These are phyloP conservation scores for Plotosus lineatus DNA, from an alignment of 2,113 vertebrate genomes.

Conservation along the genomic window DNA sequence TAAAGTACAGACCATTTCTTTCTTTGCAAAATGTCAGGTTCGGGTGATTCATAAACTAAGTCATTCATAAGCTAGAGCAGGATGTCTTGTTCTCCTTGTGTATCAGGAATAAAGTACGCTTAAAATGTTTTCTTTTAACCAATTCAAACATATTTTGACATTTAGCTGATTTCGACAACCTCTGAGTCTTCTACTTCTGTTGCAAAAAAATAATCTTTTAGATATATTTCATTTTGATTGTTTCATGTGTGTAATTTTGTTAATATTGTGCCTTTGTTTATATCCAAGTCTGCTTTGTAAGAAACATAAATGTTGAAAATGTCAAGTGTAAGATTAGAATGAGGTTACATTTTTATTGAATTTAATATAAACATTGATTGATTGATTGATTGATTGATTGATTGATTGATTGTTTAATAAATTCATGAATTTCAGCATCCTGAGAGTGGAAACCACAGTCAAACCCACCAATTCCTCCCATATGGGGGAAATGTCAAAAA, in stretches of 20 bases:
- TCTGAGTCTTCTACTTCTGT: not conserved
- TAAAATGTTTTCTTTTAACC: not conserved
- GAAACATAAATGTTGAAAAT: too few relatives aligned
- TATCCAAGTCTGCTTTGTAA: not conserved
- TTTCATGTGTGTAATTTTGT: not conserved
- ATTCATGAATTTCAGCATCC: too few relatives aligned
- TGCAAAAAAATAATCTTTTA: not conserved
- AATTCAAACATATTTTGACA: not conserved
- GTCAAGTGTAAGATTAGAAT: too few relatives aligned
- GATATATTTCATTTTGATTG: not conserved
- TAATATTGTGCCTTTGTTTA: not conserved
- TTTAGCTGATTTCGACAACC: not conserved
- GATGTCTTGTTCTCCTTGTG: not conserved
- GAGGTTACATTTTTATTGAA: too few relatives aligned
- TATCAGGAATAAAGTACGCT: not conserved
- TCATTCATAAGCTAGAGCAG: not conserved
- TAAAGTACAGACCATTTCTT: constrained; percentile 15
- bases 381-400: too few relatives aligned
- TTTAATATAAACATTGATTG: too few relatives aligned
- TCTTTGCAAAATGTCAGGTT: constrained; percentile 11
- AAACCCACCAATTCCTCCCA: too few relatives aligned
- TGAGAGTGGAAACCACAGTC: too few relatives aligned
- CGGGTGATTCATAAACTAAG: constrained; percentile 28
- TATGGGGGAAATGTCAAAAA: too few relatives aligned
- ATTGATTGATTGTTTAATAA: too few relatives aligned